Base-by-base conservation (phyloP, 2,888 invertebrate genomes). In the Nemapogon koenigi region DNA sequence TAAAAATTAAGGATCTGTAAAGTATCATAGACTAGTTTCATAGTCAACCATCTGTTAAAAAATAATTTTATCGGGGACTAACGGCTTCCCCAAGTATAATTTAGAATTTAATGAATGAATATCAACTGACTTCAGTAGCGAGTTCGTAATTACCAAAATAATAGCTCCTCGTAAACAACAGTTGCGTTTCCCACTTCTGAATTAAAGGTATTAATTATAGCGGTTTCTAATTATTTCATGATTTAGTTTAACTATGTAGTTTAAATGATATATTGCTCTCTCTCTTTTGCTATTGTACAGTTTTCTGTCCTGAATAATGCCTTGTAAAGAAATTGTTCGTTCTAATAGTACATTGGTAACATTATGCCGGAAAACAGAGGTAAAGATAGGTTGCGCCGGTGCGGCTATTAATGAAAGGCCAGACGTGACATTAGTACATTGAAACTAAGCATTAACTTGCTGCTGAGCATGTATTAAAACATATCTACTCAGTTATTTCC, bases 371-470 rank as follows among this genome's bases (percentile, higher is more conserved):
- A 35, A 35, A 35, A 35, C 16, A 26, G 35, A 22, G 25, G 15
- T 26, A 35, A 35, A 19, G 13, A 33, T 19, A 18, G 33, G 33
- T 18, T 33, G 18, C 15, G 26, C 16, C 54, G 57, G 52, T 50
- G 49, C 50, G 52, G 67, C 70, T 66, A 73, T 73, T 75, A 76
- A 76, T 73, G 66, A 61, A 63, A 64, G 67, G 65, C 64, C 62
- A 25, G 66, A 76, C 76, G 76, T 76, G 76, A 75, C 75, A 72
- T 76, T 72, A 76, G 72, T 59, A 55, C 57, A 62, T 56, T 63
- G 66, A 66, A 73, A 71, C 67, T 60, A 53, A 52, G 56, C 67
- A 76, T 78, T 78, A 71, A 58, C 62, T 58, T 53, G 54, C 51
- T 59, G 51, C 61, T 48, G 62, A 60, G 62, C 66, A 50, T 54